Evolutionary conservation across 1,140 invertebrate species (phyloP), one percentile per base, ranked within the genome.

Genomic region (Sminthurides bifidus): DNA sequence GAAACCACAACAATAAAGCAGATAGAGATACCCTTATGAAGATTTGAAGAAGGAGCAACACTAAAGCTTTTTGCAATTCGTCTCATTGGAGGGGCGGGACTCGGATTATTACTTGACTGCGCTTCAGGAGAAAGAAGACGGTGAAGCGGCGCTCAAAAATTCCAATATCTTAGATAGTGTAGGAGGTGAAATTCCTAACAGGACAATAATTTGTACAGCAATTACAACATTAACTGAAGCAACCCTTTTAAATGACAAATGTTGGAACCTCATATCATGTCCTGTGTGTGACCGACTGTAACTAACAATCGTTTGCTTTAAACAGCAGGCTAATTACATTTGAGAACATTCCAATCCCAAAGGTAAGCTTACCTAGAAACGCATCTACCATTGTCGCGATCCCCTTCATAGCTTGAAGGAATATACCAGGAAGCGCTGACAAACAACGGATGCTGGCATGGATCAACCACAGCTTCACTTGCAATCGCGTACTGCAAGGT

Each of bases 331-430:
- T n/a, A n/a, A n/a, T n/a, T n/a, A n/a, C n/a, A n/a, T n/a, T n/a
- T n/a, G n/a, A n/a, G n/a, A n/a, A n/a, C n/a, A n/a, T n/a, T n/a
- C n/a, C n/a, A n/a, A n/a, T n/a, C n/a, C n/a, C n/a, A n/a, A n/a
- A n/a, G 45, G 45, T 21, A 44, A 30, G 56, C 65, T 76, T 79
- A 92, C 92, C 92, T 61, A 97, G 72, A 75, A 96, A 96, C 19
- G 92, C 90, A 75, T 97, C 92, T 12, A 96, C 90, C 68, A 94
- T 82, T 35, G 83, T 82, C 6, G 92, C 86, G 56, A 96, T 79
- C 6, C 92, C 92, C 73, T 85, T 86, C 75, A 97, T 92, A 10
- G 92, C 89, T 72, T 88, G 88, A 37, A 87, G 76, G 75, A 96
- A 98, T 64, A 95, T 95, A 41, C 81, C 75, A 8, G 46, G 46